Conservation (phyloP, 64 coral and sea anemone species). For the Stylophora pistillata region DNA sequence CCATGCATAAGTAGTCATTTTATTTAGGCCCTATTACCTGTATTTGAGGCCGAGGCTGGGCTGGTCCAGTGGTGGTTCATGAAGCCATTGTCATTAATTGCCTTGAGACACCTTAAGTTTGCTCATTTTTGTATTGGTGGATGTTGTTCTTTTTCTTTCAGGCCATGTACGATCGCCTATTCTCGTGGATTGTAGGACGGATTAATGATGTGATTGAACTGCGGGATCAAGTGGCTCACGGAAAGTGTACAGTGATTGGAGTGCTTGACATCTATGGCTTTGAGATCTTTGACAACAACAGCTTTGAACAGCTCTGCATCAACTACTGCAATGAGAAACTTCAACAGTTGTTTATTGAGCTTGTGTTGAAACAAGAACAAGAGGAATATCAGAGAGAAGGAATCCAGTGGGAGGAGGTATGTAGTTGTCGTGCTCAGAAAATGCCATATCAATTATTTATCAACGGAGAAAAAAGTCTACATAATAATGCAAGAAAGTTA, state of each 20-base stretch:
- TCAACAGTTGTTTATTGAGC: conserved; percentile 95
- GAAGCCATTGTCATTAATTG: too few relatives aligned
- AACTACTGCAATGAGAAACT: conserved; percentile 99
- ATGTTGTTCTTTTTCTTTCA: conserved; percentile 9
- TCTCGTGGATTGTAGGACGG: conserved; percentile 90
- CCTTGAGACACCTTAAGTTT: too few relatives aligned
- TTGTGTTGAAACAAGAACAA: conserved; percentile 95
- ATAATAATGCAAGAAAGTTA: background rate
- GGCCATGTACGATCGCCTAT: conserved; percentile 96
- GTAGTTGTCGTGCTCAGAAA: too few relatives aligned
- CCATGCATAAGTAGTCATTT: too few relatives aligned
- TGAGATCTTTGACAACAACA: conserved; percentile 92
- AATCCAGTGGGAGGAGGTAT: conserved; percentile 99
- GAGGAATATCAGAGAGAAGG: conserved; percentile 94
- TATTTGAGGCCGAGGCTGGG: too few relatives aligned
- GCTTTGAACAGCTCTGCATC: conserved; percentile 97
- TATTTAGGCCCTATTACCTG: too few relatives aligned
- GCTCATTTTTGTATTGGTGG: too few relatives aligned
- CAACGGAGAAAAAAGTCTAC: too few relatives aligned
- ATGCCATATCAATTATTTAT: background rate
- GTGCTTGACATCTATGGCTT: conserved; percentile 99
- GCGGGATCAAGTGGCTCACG: conserved; percentile 67
- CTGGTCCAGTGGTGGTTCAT: too few relatives aligned
- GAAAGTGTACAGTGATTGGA: conserved; percentile 95
- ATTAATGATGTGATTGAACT: conserved; percentile 92